Base-by-base conservation (phyloP, 2,888 invertebrate genomes). In the Drosophila anceps region DNA sequence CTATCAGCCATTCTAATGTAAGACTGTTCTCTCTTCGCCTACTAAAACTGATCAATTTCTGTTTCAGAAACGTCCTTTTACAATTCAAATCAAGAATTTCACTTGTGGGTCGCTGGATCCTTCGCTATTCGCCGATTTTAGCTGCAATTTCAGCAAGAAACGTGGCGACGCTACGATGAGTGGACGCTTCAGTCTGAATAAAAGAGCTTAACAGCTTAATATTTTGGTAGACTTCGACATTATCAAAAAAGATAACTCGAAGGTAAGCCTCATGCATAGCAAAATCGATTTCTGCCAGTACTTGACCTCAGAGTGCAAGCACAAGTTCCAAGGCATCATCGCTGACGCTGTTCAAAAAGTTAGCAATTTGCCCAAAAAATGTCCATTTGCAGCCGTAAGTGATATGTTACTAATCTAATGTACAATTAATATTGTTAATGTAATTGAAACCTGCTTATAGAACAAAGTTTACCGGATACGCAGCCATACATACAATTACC, bases 211-310 rank as follows among this genome's bases (percentile, higher is more conserved):
- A 0, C 27, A 46, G 2, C 24, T 60, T 0, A 12, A 9, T 29
- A 4, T 76, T 0, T 0, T 29, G 1, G 1, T 46, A 1, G 18
- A 48, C 1, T 8, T 71, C 7, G 44, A 50, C 2, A n/a, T 73
- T 46, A 0, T 80, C 0, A 76, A 69, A 12, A 81, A 72, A 63
- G 80, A 81, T 39, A 82, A 84, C 24, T 76, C 29, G 20, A 76
- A 54, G 53, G 29, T 83, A 7, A 81, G 51, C 29, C 12, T 84
- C 0, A 57, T 71, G 0, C 44, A 61, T 1, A 6, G 61, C 0
- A 65, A 75, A 6, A 39, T 80, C 18, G 69, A 90, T 61, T 84
- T 76, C 12, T 90, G 90, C 58, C 73, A 74, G 4, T 74, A 73
- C 9, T 44, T 90, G 13, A 44, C 37, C 4, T 43, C 66, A 0